Conservation (phyloP, 2,797 vertebrate genomes). For the Chrysocyon brachyurus region DNA sequence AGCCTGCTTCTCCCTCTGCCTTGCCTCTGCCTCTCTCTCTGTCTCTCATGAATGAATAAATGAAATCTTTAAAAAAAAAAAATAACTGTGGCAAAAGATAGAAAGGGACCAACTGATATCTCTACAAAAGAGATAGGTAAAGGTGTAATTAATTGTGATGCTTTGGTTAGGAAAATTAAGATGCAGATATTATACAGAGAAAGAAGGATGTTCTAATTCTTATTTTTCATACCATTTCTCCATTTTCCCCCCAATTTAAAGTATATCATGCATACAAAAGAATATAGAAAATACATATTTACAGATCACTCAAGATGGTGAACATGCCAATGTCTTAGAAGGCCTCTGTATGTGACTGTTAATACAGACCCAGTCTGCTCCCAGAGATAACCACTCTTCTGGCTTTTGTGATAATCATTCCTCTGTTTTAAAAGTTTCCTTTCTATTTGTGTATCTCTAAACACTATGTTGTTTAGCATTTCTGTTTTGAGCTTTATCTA, state of each 20-base stretch:
- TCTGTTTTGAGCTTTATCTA: neutral
- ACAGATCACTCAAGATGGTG: neutral
- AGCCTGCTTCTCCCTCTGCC: no score
- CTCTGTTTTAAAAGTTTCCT: neutral
- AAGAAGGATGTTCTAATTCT: neutral
- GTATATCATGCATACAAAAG: neutral
- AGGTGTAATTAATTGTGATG: neutral
- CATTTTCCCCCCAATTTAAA: neutral
- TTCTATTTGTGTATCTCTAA: neutral
- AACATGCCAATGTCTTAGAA: neutral
- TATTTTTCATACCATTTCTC: neutral
- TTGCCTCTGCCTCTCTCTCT: no score
- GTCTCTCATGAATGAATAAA: no score
- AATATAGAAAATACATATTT: neutral
- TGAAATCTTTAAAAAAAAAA: neutral
- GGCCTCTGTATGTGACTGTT: rapidly evolving
- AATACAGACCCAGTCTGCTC: neutral
- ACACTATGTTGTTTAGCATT: neutral
- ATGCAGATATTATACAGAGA: neutral
- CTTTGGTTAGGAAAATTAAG: conserved; percentile 5
- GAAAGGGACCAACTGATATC: neutral
- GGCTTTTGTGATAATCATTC: neutral
- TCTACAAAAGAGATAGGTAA: neutral
- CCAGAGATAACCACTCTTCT: neutral
- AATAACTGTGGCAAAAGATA: neutral